These are phyloP conservation scores for Cavia aperea DNA, from an alignment of 2,113 vertebrate genomes.

Conservation along the genomic window DNA sequence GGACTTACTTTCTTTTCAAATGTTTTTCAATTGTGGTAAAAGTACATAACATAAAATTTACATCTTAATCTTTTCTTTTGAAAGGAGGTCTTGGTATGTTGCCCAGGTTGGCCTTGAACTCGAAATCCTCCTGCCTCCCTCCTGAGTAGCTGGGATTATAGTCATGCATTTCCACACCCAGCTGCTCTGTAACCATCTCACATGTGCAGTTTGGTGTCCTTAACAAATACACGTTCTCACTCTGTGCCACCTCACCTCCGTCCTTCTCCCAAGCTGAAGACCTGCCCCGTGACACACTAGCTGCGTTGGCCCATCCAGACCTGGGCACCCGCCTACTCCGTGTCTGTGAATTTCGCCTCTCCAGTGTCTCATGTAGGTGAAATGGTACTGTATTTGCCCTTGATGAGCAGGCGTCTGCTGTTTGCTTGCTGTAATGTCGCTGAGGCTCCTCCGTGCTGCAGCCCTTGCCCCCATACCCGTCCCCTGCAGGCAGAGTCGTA, in stretches of 20 bases:
- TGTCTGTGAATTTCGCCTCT: neutral
- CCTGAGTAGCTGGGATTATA: neutral
- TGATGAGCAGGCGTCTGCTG: neutral
- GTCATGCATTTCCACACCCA: neutral
- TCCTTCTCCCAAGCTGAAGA: neutral
- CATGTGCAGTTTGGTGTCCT: neutral
- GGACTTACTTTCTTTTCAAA: neutral
- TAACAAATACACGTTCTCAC: too few species aligned
- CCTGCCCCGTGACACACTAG: neutral
- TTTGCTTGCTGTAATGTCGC: neutral
- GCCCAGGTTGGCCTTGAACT: neutral
- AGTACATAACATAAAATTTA: neutral
- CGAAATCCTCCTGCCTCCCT: neutral
- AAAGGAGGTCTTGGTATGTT: neutral
- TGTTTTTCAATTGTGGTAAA: neutral
- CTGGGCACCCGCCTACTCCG: neutral
- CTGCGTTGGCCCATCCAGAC: too few species aligned
- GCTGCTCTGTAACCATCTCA: neutral
- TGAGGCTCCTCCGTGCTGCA: neutral
- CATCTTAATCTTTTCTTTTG: neutral
- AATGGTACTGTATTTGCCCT: neutral
- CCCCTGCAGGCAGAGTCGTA: neutral
- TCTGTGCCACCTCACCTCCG: neutral
- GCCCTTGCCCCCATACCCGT: neutral
- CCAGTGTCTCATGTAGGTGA: neutral